A percentile compares a stretch with the other conserved stretches of the same genome.
phyloP scores from a whole-genome alignment of 2,797 vertebrate species.

The Poeciliopsis gracilis region DNA sequence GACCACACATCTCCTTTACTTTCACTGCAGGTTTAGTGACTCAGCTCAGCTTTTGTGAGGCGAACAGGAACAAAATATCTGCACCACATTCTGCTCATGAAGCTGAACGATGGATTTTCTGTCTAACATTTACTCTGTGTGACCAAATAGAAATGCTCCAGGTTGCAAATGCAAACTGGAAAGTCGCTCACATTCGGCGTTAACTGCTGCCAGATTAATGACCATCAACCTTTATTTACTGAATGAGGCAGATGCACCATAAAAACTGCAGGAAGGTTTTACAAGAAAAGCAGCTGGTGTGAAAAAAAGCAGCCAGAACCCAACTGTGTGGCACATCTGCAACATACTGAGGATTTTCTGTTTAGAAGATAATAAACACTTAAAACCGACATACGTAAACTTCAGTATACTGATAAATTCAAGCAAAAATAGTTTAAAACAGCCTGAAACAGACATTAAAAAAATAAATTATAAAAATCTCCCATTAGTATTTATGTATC shows the following conservation, averaged over 20 bases:
- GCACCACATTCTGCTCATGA: constrained; percentile 10
- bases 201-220: constrained; percentile 45
- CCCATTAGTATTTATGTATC: background rate
- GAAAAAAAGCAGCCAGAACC: constrained; percentile 43
- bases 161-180: constrained; percentile 1
- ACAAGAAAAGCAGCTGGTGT: constrained; percentile 58
- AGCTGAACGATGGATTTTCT: constrained; percentile 5
- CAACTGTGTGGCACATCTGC: constrained; percentile 39
- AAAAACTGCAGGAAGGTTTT: constrained; percentile 59
- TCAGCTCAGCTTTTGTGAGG: constrained; percentile 9
- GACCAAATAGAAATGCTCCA: constrained; percentile 22
- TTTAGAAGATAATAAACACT: background rate
- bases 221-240: constrained; percentile 41
- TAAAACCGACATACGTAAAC: background rate
- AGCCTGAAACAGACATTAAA: background rate
- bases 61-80: constrained; percentile 12
- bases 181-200: constrained; percentile 35
- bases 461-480: background rate
- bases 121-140: background rate
- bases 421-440: background rate
- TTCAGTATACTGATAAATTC: background rate
- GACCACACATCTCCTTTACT: constrained; percentile 6
- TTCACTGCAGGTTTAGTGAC: constrained; percentile 15
- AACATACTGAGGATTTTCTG: constrained; percentile 14
- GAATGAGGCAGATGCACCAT: constrained; percentile 29